Percentiles rank a stretch among this genome's conserved stretches.
Evolutionary conservation across 2,797 vertebrate species (phyloP).

Genomic region (Ctenosaura bakeri): DNA sequence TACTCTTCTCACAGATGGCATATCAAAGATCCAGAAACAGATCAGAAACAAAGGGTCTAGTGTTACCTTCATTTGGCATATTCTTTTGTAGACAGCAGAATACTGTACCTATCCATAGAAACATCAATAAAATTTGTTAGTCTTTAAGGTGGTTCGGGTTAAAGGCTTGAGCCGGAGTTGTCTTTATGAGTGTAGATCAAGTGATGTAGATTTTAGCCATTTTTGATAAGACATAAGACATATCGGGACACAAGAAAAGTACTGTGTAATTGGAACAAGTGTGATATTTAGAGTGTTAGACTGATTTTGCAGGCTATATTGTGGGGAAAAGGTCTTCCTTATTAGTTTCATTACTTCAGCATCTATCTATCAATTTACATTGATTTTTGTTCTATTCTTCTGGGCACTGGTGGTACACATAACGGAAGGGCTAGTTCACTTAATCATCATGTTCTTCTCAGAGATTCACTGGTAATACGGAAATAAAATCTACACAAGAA

Average conservation of each 20-base stretch:
- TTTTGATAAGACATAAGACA: not conserved
- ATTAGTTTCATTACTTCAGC: not conserved
- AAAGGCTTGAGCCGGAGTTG: slow-evolving; percentile 22
- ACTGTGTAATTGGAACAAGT: slow-evolving; percentile 1
- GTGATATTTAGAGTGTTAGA: not conserved
- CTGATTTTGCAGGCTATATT: not conserved
- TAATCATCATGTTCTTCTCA: not conserved
- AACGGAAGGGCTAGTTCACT: not conserved
- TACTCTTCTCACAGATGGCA: not conserved
- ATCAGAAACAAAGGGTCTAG: not conserved
- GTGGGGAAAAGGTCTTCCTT: not conserved
- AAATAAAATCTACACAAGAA: not conserved
- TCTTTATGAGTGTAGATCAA: slow-evolving; percentile 5
- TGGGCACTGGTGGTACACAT: not conserved
- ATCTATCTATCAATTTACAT: not conserved
- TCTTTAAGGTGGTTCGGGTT: not conserved
- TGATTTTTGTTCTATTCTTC: not conserved
- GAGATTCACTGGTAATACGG: not conserved
- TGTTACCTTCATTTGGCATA: too few species aligned
- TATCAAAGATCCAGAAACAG: not conserved
- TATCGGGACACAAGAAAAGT: not conserved
- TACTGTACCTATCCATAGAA: too few species aligned
- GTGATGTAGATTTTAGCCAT: slow-evolving; percentile 44
- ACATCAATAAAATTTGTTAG: not conserved
- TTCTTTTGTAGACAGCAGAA: too few species aligned